Evolutionary conservation across 2,113 vertebrate genomes (phyloP), one percentile per base, ranked within the genome.

Genomic region (Sinocyclocheilus rhinocerous): DNA sequence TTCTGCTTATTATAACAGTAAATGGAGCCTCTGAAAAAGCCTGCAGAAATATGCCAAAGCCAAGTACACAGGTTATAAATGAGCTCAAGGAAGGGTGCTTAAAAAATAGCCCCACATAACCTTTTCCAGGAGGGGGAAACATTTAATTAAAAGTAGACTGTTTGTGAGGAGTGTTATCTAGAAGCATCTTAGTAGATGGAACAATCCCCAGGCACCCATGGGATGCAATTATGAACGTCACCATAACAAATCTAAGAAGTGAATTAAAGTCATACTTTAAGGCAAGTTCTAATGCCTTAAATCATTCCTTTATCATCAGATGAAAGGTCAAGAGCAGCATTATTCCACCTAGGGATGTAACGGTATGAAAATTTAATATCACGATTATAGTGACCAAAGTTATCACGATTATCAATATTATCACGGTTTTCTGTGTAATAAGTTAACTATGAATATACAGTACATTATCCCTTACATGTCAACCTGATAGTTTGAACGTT

Each of bases 111-210:
- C 63, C 42, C 45, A 29, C 13, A 48, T 16, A 67, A 81, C 36
- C 57, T 20, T 77, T 50, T 50, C n/a, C 59, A 81, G 63, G 63
- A 82, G 80, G 45, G 48, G 76, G 61, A 80, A 79, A 80, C 67
- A 52, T 85, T 80, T 70, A 80, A 85, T 80, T 80, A 85, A 78
- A 85, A 70, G 45, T 69, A 50, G 65, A 57, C 20, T 70, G 39
- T 65, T 48, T 12, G 6, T 48, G 22, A 76, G 33, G 22, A 10
- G 52, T 29, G 61, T 76, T 65, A 76, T 76, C 52, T 42, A 82
- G 42, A 82, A 50, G 63, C n/a, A 82, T 42, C 77, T 50, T 15
- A 59, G 33, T 59, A 73, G 52, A 85, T 61, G 81, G 78, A 3
- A 12, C 39, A 39, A 70, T 87, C 79, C 79, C 70, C 76, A 50